Evolutionary conservation across 1,140 invertebrate species (phyloP), one percentile per base, ranked within the genome.

Genomic region (Plodia interpunctella): DNA sequence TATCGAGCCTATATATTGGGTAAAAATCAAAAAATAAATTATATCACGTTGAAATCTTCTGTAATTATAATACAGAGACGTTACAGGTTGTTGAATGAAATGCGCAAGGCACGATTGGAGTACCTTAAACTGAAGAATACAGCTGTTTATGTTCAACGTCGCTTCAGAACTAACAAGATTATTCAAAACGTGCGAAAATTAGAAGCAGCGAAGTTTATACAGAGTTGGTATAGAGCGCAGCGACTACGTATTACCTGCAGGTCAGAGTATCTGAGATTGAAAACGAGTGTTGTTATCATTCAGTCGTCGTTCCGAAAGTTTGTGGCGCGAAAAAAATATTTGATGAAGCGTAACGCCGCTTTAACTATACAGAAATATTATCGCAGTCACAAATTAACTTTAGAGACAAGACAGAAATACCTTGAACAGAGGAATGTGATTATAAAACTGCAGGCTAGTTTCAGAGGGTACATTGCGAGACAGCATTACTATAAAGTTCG

Each of bases 201-300:
- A 20, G 56, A 60, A 55, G 82, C 87, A 0, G 81, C 81, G 4
- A 65, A 72, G 18, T 87, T 78, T 58, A 90, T 92, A 58, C 91
- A 92, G 63, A 67, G 25, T 2, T 82, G 84, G 64, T 92, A 88
- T 75, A 81, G 79, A 72, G 87, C 87, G 53, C 56, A 69, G 25
- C 63, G 18, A 64, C 77, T 49, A n/a, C 70, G 65, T 3, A 68
- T 57, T 76, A 74, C 72, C 78, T 79, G 79, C 59, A 76, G 81
- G 32, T 25, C 56, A 13, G 15, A 74, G n/a, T 92, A 80, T 68
- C 18, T 81, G 19, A 61, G 55, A 19, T 25, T 83, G 1, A 87
- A 63, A 73, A 59, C 55, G 35, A 76, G 66, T 50, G 49, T 67
- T 13, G 63, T 75, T 11, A 52, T 8, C 54, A 15, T 78, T 55